A percentile compares a stretch with the other conserved stretches of the same genome.
These are phyloP conservation scores for Amblyopsis hoosieri DNA, from an alignment of 2,797 vertebrate genomes.

Conservation along the genomic window DNA sequence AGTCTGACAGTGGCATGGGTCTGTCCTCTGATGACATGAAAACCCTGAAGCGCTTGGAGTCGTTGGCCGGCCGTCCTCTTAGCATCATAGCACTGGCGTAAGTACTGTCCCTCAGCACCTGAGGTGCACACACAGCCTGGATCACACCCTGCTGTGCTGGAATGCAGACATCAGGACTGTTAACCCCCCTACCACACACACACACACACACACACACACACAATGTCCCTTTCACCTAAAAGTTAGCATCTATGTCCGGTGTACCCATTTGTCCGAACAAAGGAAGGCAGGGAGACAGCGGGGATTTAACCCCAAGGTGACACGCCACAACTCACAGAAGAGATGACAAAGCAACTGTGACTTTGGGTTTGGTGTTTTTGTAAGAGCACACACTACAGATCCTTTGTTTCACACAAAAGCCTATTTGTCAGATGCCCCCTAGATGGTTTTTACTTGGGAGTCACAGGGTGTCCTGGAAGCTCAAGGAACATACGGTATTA, in stretches of 20 bases:
- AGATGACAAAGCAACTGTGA: slow-evolving; percentile 60
- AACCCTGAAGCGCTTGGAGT: slow-evolving; percentile 84
- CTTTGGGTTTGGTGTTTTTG: slow-evolving; percentile 40
- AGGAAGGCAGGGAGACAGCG: slow-evolving; percentile 34
- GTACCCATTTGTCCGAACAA: slow-evolving; percentile 63
- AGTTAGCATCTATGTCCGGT: slow-evolving; percentile 46
- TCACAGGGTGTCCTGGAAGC: slow-evolving; percentile 12
- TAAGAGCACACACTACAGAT: slow-evolving; percentile 51
- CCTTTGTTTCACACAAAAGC: slow-evolving; percentile 48
- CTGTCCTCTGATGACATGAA: slow-evolving; percentile 87
- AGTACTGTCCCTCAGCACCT: slow-evolving; percentile 64
- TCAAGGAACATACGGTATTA: too few species aligned
- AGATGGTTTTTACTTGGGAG: slow-evolving; percentile 29
- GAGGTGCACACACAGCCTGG: slow-evolving; percentile 12
- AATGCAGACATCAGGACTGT: slow-evolving; percentile 71
- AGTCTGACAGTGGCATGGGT: slow-evolving; percentile 90
- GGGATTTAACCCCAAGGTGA: slow-evolving; percentile 64
- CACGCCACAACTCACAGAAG: slow-evolving; percentile 61
- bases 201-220: neutral
- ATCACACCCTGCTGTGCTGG: slow-evolving; percentile 64
- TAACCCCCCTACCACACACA: slow-evolving; percentile 34
- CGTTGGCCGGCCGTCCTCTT: slow-evolving; percentile 82
- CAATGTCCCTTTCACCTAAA: slow-evolving; percentile 38
- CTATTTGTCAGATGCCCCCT: slow-evolving; percentile 36
- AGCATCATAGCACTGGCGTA: slow-evolving; percentile 91